These are phyloP conservation scores for Tachuris rubrigastra DNA, from an alignment of 2,113 vertebrate species.

Conservation along the genomic window DNA sequence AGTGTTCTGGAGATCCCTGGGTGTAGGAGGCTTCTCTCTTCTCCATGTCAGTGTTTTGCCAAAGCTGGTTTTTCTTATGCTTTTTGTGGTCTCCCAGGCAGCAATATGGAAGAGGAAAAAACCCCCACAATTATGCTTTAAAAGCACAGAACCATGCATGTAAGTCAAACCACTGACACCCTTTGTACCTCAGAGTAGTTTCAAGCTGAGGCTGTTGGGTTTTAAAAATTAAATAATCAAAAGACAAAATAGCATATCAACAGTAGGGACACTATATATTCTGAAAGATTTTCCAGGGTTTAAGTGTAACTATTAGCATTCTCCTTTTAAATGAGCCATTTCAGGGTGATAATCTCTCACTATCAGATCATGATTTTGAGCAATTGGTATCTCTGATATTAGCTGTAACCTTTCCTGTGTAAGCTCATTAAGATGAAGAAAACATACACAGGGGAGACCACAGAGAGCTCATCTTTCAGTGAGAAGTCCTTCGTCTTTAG, in stretches of 20 bases:
- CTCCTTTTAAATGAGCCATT: slow-evolving; percentile 3
- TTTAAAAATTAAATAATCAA: neutral
- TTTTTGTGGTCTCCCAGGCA: neutral
- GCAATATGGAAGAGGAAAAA: neutral
- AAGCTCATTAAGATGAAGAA: neutral
- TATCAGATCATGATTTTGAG: slow-evolving; percentile 19
- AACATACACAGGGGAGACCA: neutral
- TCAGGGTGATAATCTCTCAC: slow-evolving; percentile 2
- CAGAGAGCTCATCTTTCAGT: neutral
- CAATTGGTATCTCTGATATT: neutral
- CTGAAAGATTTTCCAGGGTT: neutral
- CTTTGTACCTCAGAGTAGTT: neutral
- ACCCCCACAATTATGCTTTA: neutral
- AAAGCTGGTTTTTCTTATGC: neutral
- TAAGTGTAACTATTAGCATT: neutral
- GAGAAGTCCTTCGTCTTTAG: neutral
- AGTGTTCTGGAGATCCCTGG: neutral
- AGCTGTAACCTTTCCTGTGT: slow-evolving; percentile 5
- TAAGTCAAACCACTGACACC: neutral
- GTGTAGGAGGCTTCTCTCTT: neutral
- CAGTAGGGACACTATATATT: neutral
- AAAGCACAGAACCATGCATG: neutral
- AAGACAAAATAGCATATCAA: neutral
- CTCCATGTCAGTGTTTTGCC: neutral
- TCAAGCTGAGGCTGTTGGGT: neutral